A percentile compares a stretch with the other conserved stretches of the same genome.
phyloP scores from a whole-genome alignment of 2,797 vertebrate species.

The Echeneis naucrates region DNA sequence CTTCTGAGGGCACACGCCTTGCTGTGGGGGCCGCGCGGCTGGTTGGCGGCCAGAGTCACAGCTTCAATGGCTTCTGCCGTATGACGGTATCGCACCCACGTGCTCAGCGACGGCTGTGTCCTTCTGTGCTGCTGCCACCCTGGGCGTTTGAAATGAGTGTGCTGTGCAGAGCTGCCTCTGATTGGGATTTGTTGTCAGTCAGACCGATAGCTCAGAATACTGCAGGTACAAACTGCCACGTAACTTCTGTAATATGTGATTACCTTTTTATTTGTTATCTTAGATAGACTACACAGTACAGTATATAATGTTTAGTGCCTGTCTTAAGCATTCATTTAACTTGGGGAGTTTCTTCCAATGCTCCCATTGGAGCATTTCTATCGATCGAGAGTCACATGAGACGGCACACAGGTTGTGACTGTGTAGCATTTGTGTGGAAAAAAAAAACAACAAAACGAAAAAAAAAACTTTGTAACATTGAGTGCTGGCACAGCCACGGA shows the following conservation, averaged over 20 bases:
- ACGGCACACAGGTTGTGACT: neutral
- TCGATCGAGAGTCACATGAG: neutral
- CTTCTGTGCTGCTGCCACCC: conserved; percentile 12
- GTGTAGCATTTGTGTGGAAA: conserved; percentile 21
- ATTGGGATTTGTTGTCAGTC: neutral
- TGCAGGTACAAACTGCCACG: neutral
- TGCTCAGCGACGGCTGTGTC: conserved; percentile 17
- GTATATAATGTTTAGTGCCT: neutral
- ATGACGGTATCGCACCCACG: conserved; percentile 31
- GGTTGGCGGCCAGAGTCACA: conserved; percentile 56
- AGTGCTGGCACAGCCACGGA: conserved; percentile 39
- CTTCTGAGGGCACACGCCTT: conserved; percentile 55
- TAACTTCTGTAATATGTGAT: neutral
- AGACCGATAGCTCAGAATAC: neutral
- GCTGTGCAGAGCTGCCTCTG: conserved; percentile 9
- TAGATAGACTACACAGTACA: too few species aligned
- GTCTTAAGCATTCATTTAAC: conserved; percentile 26
- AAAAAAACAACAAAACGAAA: too few species aligned
- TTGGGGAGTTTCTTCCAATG: neutral
- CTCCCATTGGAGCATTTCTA: neutral
- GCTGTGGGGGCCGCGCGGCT: conserved; percentile 44
- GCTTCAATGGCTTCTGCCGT: conserved; percentile 51
- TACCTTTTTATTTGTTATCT: too few species aligned
- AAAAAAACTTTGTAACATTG: conserved; percentile 26
- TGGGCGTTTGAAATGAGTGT: conserved; percentile 8